Evolutionary conservation across 2,888 invertebrate species (phyloP), one percentile per base, ranked within the genome.

Genomic region (Acrobasis suavella): DNA sequence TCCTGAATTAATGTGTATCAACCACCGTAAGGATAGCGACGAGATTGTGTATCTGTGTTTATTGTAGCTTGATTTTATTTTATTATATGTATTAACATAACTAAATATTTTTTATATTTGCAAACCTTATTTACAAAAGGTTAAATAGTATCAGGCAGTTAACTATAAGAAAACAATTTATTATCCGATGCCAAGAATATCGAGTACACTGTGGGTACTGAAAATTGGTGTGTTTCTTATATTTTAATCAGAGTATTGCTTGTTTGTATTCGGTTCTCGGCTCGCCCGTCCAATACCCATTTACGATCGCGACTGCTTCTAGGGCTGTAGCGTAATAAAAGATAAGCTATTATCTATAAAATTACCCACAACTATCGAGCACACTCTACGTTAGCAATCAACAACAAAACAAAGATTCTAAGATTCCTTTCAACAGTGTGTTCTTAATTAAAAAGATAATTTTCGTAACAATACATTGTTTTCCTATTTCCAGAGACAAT

Each of bases 401-500:
- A 46, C 14, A 14, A 14, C 32, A 32, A 8, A 32, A 32, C 32
- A 7, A 42, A 42, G 42, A 14, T 42, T 12, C 42, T 42, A 10
- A 3, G 3, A 14, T 46, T n/a, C n/a, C n/a, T 7, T 14, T n/a
- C 3, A 14, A 46, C 46, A 14, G 42, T 14, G 32, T 46, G 7
- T 46, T 14, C 12, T 1, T 46, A 46, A 46, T 46, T 46, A n/a
- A 46, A 10, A 46, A 46, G 46, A 46, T 14, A 3, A n/a, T 6
- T 22, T 17, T 22, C 8, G 32, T 32, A 6, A 32, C 32, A 63
- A 70, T 70, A 70, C 70, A 71, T 77, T 73, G 74, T 76, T 74
- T 77, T 75, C 75, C 72, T 73, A 81, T 42, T 56, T 38, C 7
- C 42, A 80, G 82, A 77, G 80, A 84, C 86, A 85, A 88, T 89